Percentiles rank a stretch among this genome's conserved stretches.
phyloP scores from a whole-genome alignment of 2,888 invertebrate species.

The Autographa gamma region DNA sequence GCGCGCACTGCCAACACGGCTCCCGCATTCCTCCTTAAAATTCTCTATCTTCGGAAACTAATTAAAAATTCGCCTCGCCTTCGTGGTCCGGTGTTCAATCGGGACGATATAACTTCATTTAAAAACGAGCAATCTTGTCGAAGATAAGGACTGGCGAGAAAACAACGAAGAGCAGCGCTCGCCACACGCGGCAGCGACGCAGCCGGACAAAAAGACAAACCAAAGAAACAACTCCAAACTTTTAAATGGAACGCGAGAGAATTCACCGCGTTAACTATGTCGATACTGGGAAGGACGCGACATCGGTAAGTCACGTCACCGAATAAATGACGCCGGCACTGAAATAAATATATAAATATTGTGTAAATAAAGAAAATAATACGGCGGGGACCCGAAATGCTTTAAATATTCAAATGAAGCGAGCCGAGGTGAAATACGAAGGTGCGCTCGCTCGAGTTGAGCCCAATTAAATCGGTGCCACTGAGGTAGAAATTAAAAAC shows the following conservation, averaged over 20 bases:
- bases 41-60: conserved; percentile 88
- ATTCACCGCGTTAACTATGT: conserved; percentile 87
- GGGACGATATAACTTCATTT: conserved; percentile 88
- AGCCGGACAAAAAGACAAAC: conserved; percentile 78
- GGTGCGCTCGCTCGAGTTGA: conserved; percentile 87
- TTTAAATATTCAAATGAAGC: conserved; percentile 89
- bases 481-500: conserved; percentile 90
- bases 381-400: conserved; percentile 85
- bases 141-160: conserved; percentile 87
- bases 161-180: conserved; percentile 86
- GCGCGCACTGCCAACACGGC: conserved; percentile 80
- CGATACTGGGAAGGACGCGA: conserved; percentile 88
- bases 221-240: conserved; percentile 82
- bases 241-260: conserved; percentile 87
- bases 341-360: conserved; percentile 89
- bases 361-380: conserved; percentile 88
- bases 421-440: conserved; percentile 88
- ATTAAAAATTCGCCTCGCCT: conserved; percentile 88
- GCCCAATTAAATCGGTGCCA: conserved; percentile 89
- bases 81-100: conserved; percentile 84
- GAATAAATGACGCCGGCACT: conserved; percentile 85
- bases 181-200: conserved; percentile 83
- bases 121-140: conserved; percentile 88
- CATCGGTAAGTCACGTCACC: conserved; percentile 88
- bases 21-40: conserved; percentile 86